Evolutionary conservation across 2,113 vertebrate genomes (phyloP).

Genomic region (Oxyura jamaicensis): DNA sequence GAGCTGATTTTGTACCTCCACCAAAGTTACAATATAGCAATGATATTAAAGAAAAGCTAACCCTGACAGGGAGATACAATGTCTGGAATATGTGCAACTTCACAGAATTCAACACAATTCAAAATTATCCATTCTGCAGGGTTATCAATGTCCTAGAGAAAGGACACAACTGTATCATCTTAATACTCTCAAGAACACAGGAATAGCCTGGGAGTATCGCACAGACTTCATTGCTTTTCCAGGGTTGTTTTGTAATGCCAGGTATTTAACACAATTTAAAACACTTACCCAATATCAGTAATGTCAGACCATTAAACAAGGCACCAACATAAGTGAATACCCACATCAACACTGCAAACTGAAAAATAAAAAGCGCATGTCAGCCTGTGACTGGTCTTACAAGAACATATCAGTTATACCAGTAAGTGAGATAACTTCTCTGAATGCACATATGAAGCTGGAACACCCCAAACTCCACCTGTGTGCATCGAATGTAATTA

Average conservation of each 20-base stretch:
- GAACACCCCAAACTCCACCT: not conserved
- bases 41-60: not conserved
- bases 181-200: no score
- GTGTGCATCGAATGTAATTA: not conserved
- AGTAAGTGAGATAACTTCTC: not conserved
- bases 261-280: not conserved
- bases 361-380: not conserved
- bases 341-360: constrained; percentile 98
- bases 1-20: not conserved
- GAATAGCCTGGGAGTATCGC: not conserved
- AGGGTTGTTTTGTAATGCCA: not conserved
- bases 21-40: not conserved
- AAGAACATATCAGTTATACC: not conserved
- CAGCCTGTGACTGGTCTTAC: not conserved
- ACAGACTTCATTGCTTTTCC: not conserved
- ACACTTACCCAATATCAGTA: constrained; percentile 93
- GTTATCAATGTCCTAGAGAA: not conserved
- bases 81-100: not conserved
- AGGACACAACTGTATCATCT: not conserved
- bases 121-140: fast-evolving
- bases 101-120: not conserved
- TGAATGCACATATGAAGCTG: not conserved
- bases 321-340: constrained; percentile 96
- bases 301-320: constrained; percentile 96
- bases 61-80: not conserved